phyloP scores from a whole-genome alignment of 37 sponge, comb jelly and placozoan species.

The Agelas oroides region DNA sequence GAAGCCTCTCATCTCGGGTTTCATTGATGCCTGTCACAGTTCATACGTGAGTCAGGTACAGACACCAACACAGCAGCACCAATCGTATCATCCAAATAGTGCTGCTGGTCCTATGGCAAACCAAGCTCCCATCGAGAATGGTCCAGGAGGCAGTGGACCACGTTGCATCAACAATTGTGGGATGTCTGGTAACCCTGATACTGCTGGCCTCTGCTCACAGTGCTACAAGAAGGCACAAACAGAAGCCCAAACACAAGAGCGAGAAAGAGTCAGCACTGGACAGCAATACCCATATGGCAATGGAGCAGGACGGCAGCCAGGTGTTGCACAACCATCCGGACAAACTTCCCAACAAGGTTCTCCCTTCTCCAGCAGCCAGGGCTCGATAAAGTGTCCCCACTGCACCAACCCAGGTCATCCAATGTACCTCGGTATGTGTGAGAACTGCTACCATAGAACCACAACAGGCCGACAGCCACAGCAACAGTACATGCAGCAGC shows the following conservation, averaged over 20 bases:
- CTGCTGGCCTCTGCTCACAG: slow-evolving; percentile 38
- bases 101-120: background rate
- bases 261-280: background rate
- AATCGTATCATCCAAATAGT: background rate
- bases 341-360: no score
- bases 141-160: background rate
- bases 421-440: slow-evolving; percentile 56
- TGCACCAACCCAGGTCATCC: slow-evolving; percentile 62
- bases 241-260: background rate
- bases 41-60: background rate
- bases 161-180: slow-evolving; percentile 51
- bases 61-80: background rate
- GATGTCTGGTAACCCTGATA: slow-evolving; percentile 24
- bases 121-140: background rate
- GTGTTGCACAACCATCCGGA: background rate
- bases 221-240: slow-evolving; percentile 33
- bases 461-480: background rate
- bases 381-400: slow-evolving; percentile 33
- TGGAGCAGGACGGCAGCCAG: background rate
- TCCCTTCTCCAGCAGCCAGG: background rate
- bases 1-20: slow-evolving; percentile 38
- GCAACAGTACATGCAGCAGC: background rate
- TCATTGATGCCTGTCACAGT: slow-evolving; percentile 28
- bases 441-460: slow-evolving; percentile 40
- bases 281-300: background rate